Evolutionary conservation across 2,888 invertebrate genomes (phyloP).

Genomic region (Erebia ligea): DNA sequence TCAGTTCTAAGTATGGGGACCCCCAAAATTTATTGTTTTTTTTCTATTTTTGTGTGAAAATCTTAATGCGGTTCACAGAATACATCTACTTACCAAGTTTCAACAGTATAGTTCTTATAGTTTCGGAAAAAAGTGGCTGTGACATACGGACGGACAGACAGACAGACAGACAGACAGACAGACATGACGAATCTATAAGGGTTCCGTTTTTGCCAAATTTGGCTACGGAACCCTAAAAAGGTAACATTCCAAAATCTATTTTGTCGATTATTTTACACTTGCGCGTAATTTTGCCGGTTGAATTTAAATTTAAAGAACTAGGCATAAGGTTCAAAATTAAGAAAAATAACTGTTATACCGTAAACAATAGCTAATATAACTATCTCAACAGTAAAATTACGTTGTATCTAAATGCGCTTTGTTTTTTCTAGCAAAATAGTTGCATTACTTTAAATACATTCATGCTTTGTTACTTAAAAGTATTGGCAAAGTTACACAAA

Average conservation of each 20-base stretch:
- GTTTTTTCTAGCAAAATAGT: conserved; percentile 3
- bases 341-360: neutral
- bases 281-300: neutral
- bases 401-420: conserved; percentile 2
- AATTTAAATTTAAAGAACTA: neutral
- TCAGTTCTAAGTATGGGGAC: too few species aligned
- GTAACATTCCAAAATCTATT: conserved; percentile 19
- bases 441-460: neutral
- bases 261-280: neutral
- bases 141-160: too few species aligned
- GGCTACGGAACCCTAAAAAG: too few species aligned
- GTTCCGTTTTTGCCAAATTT: too few species aligned
- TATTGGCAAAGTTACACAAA: neutral
- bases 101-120: too few species aligned
- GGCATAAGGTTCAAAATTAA: conserved; percentile 2
- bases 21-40: too few species aligned
- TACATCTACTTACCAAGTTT: too few species aligned
- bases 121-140: too few species aligned
- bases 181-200: too few species aligned
- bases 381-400: neutral
- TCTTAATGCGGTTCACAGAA: too few species aligned
- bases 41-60: too few species aligned
- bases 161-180: too few species aligned
- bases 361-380: neutral
- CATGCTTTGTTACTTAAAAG: conserved; percentile 2